Evolutionary conservation across 2,888 invertebrate species (phyloP).

Genomic region (Ryuthela nishihirai): DNA sequence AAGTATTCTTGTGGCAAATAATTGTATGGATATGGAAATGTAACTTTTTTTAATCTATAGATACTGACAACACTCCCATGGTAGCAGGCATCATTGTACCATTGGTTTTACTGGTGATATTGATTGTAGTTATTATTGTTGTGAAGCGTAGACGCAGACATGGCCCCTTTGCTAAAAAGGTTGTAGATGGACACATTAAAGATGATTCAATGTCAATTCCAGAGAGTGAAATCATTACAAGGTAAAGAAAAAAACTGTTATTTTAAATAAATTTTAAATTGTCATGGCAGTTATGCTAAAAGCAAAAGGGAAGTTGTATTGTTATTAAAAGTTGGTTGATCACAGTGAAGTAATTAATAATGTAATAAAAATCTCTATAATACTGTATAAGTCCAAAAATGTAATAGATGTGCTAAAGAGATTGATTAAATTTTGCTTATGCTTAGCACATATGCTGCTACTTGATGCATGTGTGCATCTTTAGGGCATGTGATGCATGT

Average conservation of each 20-base stretch:
- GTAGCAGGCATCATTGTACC: slow-evolving; percentile 72
- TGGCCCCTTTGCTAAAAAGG: slow-evolving; percentile 57
- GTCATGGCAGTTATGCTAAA: not conserved
- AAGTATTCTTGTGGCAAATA: not conserved
- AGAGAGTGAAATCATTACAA: slow-evolving; percentile 73
- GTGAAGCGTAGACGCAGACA: slow-evolving; percentile 59
- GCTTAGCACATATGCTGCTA: too few relatives aligned
- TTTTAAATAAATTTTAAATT: not conserved
- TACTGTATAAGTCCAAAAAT: too few relatives aligned
- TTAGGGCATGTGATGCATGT: too few relatives aligned
- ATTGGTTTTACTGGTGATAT: slow-evolving; percentile 59
- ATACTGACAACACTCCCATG: slow-evolving; percentile 79
- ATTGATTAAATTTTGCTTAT: too few relatives aligned
- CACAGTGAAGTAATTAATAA: too few relatives aligned
- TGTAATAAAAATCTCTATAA: too few relatives aligned
- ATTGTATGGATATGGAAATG: not conserved
- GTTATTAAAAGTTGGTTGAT: too few relatives aligned
- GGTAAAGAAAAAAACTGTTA: slow-evolving; percentile 62
- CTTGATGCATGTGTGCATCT: too few relatives aligned
- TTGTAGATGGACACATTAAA: slow-evolving; percentile 52
- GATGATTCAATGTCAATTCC: slow-evolving; percentile 71
- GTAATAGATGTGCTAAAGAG: too few relatives aligned
- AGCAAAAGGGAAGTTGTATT: not conserved
- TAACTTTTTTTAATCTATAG: slow-evolving; percentile 55
- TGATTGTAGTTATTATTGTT: slow-evolving; percentile 44